These are phyloP conservation scores for Gerris buenoi DNA, from an alignment of 1,140 invertebrate genomes.

Conservation along the genomic window DNA sequence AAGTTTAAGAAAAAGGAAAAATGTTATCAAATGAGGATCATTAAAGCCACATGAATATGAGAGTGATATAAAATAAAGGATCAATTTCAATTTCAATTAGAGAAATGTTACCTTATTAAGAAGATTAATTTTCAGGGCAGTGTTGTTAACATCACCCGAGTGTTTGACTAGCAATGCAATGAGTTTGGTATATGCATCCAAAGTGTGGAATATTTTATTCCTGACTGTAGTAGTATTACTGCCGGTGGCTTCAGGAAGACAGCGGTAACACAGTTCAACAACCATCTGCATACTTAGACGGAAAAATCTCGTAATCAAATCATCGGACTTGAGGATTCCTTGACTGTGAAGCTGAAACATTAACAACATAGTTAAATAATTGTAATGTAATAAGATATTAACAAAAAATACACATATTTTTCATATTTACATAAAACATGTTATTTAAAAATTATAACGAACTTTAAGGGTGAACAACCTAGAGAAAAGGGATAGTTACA, in stretches of 20 bases:
- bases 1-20: too few species aligned
- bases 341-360: conserved; percentile 86
- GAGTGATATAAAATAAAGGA: too few species aligned
- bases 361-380: too few species aligned
- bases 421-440: too few species aligned
- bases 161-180: conserved; percentile 94
- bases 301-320: conserved; percentile 93
- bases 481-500: too few species aligned
- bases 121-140: conserved; percentile 87
- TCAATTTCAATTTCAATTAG: too few species aligned
- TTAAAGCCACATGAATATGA: too few species aligned
- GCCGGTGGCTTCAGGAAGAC: conserved; percentile 47
- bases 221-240: conserved; percentile 30
- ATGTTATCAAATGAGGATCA: too few species aligned
- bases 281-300: conserved; percentile 92
- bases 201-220: conserved; percentile 83
- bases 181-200: conserved; percentile 88
- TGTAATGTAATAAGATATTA: too few species aligned
- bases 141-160: conserved; percentile 72
- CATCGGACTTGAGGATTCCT: conserved; percentile 92
- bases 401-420: too few species aligned
- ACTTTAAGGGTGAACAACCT: too few species aligned
- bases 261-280: conserved; percentile 82
- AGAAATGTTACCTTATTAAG: conserved; percentile 89
- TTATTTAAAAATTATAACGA: too few species aligned